Evolutionary conservation across 1,140 invertebrate genomes (phyloP).

Genomic region (Helicorthomorpha holstii): DNA sequence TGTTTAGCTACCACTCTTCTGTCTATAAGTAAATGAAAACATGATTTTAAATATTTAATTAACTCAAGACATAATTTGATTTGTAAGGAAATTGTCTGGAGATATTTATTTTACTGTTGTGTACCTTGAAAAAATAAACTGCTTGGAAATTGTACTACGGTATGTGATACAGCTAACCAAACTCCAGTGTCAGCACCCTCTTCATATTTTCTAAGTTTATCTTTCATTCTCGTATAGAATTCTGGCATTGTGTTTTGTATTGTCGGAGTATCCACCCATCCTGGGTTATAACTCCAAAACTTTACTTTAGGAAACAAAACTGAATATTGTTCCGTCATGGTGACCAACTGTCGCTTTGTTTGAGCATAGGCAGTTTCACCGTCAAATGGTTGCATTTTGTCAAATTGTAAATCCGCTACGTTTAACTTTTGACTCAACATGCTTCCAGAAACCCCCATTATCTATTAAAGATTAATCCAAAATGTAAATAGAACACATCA

Average conservation of each 20-base stretch:
- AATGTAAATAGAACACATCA: too few relatives aligned
- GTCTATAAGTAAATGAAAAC: not conserved
- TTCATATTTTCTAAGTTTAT: constrained; percentile 25
- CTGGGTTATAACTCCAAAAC: constrained; percentile 34
- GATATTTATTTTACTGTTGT: not conserved
- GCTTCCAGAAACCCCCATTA: constrained; percentile 33
- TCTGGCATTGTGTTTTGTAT: constrained; percentile 23
- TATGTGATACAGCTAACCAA: constrained; percentile 31
- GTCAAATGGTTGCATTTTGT: constrained; percentile 27
- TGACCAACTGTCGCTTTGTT: constrained; percentile 33
- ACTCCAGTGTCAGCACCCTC: constrained; percentile 34
- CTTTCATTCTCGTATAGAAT: constrained; percentile 32
- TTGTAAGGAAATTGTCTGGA: not conserved
- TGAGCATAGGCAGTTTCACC: constrained; percentile 34
- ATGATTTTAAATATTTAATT: not conserved
- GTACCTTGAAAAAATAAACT: not conserved
- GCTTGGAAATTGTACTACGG: constrained; percentile 10
- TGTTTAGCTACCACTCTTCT: not conserved
- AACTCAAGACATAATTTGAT: too few relatives aligned
- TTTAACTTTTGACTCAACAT: constrained; percentile 33
- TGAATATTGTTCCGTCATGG: constrained; percentile 31
- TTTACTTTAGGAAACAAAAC: constrained; percentile 27
- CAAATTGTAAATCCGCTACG: constrained; percentile 28
- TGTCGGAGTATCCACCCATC: constrained; percentile 32
- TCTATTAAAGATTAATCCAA: constrained; percentile 7